Percentiles rank a stretch among this genome's conserved stretches.
Conservation (phyloP, 2,797 vertebrate genomes). For the Gallirallus australis region DNA sequence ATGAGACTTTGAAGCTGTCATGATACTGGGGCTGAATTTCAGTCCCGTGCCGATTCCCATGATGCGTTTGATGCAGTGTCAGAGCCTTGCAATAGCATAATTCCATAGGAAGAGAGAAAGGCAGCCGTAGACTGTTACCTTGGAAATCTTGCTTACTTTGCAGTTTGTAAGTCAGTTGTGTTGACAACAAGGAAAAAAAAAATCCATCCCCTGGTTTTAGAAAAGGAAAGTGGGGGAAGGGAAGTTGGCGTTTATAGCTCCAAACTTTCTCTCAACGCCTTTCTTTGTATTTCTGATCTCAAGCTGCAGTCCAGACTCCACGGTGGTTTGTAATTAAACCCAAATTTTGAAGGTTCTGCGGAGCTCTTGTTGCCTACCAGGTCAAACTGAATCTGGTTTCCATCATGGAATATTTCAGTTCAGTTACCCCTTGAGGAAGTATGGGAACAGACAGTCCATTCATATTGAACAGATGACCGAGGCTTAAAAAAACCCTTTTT, state of each 20-base stretch:
- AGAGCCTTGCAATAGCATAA: neutral
- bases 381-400: slow-evolving; percentile 69
- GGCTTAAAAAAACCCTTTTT: slow-evolving; percentile 41
- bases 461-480: slow-evolving; percentile 64
- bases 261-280: neutral
- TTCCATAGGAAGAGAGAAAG: neutral
- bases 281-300: slow-evolving; percentile 22
- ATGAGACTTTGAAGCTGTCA: neutral
- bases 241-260: neutral
- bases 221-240: neutral
- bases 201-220: neutral
- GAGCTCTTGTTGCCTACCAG: slow-evolving; percentile 26
- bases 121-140: neutral
- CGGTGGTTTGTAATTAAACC: slow-evolving; percentile 64
- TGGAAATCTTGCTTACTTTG: neutral
- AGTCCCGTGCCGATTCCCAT: neutral
- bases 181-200: neutral
- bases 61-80: neutral
- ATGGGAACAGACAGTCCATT: slow-evolving; percentile 69
- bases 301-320: slow-evolving; percentile 30
- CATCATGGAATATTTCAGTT: slow-evolving; percentile 46
- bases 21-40: neutral
- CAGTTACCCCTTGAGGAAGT: slow-evolving; percentile 62
- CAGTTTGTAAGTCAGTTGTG: neutral
- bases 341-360: slow-evolving; percentile 53